These are phyloP conservation scores for Candoia aspera DNA, from an alignment of 2,113 vertebrate genomes.

Conservation along the genomic window DNA sequence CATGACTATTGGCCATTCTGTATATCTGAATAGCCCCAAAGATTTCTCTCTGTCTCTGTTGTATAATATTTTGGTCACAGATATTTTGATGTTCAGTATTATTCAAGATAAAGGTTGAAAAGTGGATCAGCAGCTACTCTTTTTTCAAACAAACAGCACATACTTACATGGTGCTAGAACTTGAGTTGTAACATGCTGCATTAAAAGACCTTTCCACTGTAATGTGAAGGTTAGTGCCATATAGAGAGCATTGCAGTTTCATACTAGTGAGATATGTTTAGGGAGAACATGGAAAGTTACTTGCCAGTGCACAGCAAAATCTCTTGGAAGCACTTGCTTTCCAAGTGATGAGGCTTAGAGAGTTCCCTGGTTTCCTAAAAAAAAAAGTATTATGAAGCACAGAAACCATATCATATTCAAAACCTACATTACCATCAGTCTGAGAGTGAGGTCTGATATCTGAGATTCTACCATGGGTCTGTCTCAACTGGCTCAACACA, in stretches of 20 bases:
- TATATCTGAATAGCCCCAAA: not conserved
- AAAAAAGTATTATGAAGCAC: not conserved
- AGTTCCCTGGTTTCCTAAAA: not conserved
- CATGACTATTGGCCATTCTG: too few relatives aligned
- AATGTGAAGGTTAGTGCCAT: too few relatives aligned
- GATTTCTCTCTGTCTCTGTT: not conserved
- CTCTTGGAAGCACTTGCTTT: not conserved
- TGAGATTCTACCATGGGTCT: slow-evolving; percentile 7
- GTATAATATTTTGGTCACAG: not conserved
- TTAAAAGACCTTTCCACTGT: not conserved
- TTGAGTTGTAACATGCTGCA: not conserved
- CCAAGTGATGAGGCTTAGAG: not conserved
- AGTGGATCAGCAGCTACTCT: too few relatives aligned
- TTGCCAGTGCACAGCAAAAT: not conserved
- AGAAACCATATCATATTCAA: not conserved
- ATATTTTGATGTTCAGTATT: not conserved
- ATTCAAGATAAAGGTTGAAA: too few relatives aligned
- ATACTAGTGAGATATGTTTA: not conserved
- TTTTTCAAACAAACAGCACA: too few relatives aligned
- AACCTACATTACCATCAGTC: not conserved
- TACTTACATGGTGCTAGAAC: too few relatives aligned
- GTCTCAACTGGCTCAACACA: too few relatives aligned
- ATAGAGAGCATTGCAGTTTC: too few relatives aligned
- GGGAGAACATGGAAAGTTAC: not conserved
- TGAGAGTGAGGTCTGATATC: slow-evolving; percentile 43